Base-by-base conservation (phyloP, 1,140 invertebrate genomes). In the Tetragnatha versicolor region DNA sequence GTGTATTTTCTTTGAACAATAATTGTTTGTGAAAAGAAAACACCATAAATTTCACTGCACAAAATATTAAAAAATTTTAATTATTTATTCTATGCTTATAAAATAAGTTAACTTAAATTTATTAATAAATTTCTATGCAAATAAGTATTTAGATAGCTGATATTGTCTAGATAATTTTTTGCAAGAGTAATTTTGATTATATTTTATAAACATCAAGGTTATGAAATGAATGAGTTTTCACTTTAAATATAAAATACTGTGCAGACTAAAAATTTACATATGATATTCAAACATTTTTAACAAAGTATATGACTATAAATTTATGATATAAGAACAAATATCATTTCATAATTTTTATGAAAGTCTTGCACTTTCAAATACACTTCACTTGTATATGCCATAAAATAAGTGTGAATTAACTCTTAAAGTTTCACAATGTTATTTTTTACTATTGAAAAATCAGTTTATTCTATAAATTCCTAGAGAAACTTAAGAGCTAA, bases 61-160 rank as follows among this genome's bases (percentile, higher is more conserved):
- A 31, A 65, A 45, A 65, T 65, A 42, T 65, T 65, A 65, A 65
- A 65, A 65, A 42, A 65, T 65, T 65, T 65, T 65, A 65, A 65
- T 65, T 45, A 27, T 42, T 65, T 65, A 65, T 65, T 65, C 37
- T 65, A 65, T 65, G 20, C 42, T 65, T 65, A 65, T 65, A 65
- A n/a, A 65, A 42, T 65, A 42, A 22, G 42, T 65, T 33, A 65
- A 42, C 33, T 14, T 42, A 6, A 45, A 65, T n/a, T 7, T 58
- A 33, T 31, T 31, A 58, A 58, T 33, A 58, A 33, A 22, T 58
- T 58, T 58, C 29, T 58, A 22, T 58, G 55, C 29, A 58, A 58
- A 58, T 31, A 58, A 35, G 22, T 29, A 12, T 58, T 58, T 58
- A n/a, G n/a, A n/a, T n/a, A n/a, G n/a, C n/a, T n/a, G n/a, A n/a